These are phyloP conservation scores for Anhinga anhinga DNA, from an alignment of 2,113 vertebrate species.

Conservation along the genomic window DNA sequence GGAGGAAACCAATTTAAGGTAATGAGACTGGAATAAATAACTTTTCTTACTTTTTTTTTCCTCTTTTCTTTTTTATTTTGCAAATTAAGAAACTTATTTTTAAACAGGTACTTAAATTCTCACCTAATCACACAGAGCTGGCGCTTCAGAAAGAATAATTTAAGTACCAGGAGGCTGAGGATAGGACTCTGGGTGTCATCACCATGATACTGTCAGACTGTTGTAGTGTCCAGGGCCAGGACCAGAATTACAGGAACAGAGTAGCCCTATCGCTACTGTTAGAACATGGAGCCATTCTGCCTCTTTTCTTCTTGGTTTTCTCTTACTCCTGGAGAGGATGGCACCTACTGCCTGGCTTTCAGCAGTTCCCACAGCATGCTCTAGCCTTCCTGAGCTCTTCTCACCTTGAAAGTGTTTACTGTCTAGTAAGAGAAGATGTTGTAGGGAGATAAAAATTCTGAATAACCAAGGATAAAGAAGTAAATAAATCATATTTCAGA, in stretches of 20 bases:
- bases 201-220: rapidly evolving
- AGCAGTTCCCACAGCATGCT: background rate
- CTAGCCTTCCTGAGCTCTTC: background rate
- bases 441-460: background rate
- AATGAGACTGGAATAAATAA: background rate
- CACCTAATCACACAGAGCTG: background rate
- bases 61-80: background rate
- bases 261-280: rapidly evolving
- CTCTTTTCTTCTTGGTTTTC: background rate
- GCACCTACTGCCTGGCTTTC: background rate
- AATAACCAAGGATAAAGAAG: background rate
- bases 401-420: background rate
- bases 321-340: background rate
- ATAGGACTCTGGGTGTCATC: background rate
- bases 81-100: background rate
- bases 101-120: background rate
- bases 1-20: background rate
- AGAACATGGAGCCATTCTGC: background rate
- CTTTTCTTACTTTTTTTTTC: background rate
- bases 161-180: background rate
- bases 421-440: background rate
- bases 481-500: background rate
- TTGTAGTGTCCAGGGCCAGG: background rate
- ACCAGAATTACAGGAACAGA: background rate
- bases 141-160: background rate